These are phyloP conservation scores for Melitaea athalia DNA, from an alignment of 2,888 invertebrate species.

Conservation along the genomic window DNA sequence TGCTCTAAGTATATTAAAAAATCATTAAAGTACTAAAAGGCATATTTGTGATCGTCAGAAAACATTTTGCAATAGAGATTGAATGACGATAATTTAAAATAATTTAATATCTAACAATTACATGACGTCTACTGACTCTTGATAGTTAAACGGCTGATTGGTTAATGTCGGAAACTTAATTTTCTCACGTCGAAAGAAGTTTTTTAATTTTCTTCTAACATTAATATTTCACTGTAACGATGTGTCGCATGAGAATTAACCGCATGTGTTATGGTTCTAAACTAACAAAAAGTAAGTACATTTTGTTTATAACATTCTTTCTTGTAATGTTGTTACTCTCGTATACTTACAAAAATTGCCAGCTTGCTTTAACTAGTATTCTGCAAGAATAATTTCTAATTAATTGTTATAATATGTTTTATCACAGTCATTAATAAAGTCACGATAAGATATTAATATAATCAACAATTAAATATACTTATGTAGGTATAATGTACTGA, in stretches of 20 bases:
- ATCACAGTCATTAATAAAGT: slow-evolving; percentile 10
- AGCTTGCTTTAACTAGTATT: background rate
- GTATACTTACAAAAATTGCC: background rate
- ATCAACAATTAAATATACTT: slow-evolving; percentile 7
- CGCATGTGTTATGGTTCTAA: background rate
- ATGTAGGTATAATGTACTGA: background rate
- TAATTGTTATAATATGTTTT: slow-evolving; percentile 9
- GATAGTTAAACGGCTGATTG: too few relatives aligned
- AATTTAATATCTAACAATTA: too few relatives aligned
- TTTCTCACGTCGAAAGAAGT: background rate
- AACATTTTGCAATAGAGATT: too few relatives aligned
- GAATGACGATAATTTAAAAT: too few relatives aligned
- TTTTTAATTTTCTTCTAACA: background rate
- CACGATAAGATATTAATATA: slow-evolving; percentile 14
- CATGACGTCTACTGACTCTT: too few relatives aligned
- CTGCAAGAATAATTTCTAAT: background rate
- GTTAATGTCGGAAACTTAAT: background rate
- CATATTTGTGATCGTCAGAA: too few relatives aligned
- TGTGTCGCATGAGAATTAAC: background rate
- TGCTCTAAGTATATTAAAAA: too few relatives aligned
- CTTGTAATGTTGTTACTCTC: background rate
- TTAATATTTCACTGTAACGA: background rate
- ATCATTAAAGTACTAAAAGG: too few relatives aligned
- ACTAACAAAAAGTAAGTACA: background rate
- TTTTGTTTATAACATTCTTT: background rate